These are phyloP conservation scores for Dicerorhinus sumatrensis DNA, from an alignment of 2,113 vertebrate species.

Conservation along the genomic window DNA sequence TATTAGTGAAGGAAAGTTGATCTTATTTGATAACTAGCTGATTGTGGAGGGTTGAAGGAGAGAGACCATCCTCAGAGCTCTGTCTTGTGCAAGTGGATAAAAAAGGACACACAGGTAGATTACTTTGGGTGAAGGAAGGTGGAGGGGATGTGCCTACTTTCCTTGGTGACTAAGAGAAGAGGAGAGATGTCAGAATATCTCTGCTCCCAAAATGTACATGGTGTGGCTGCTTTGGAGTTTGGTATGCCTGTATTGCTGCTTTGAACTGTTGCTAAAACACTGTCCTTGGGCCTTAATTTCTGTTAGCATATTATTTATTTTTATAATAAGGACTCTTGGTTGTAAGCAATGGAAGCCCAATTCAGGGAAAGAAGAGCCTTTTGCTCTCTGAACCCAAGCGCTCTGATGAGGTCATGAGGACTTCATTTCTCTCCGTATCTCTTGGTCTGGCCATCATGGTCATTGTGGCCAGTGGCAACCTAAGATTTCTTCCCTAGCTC, in stretches of 20 bases:
- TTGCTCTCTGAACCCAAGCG: not conserved
- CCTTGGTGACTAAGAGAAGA: not conserved
- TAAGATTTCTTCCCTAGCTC: not conserved
- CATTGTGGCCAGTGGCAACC: not conserved
- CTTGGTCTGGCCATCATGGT: not conserved
- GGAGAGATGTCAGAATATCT: not conserved
- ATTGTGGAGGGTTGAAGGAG: not conserved
- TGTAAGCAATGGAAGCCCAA: not conserved
- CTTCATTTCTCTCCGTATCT: not conserved
- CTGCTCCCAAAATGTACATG: accelerated
- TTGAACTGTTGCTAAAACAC: not conserved
- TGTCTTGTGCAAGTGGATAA: not conserved
- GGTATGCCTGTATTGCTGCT: not conserved
- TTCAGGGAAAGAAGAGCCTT: not conserved
- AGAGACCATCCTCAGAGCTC: not conserved
- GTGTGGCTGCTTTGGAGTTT: not conserved
- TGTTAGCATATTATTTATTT: not conserved
- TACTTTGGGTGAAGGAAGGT: not conserved
- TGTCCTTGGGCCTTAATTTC: not conserved
- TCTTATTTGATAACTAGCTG: not conserved
- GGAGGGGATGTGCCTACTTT: not conserved
- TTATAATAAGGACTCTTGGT: not conserved
- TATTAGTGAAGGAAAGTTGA: not conserved
- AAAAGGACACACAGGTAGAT: not conserved
- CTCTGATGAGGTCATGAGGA: not conserved